These are phyloP conservation scores for Ptychochromis oligacanthus DNA, from an alignment of 2,113 vertebrate genomes.

Conservation along the genomic window DNA sequence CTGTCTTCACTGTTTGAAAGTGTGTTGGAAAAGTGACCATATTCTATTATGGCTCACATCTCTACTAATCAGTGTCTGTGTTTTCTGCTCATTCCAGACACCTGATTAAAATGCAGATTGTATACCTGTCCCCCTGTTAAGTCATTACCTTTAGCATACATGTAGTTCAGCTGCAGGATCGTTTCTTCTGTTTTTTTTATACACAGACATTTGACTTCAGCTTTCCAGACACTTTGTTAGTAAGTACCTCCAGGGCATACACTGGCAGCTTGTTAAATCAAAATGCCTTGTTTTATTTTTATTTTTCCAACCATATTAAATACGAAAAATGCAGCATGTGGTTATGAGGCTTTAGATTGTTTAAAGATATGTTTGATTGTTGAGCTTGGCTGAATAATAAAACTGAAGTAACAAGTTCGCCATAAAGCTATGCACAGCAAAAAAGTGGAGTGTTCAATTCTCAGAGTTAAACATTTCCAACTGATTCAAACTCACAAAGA, in stretches of 20 bases:
- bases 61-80: background rate
- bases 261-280: background rate
- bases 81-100: background rate
- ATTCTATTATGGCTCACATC: background rate
- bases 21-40: background rate
- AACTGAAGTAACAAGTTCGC: background rate
- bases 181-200: background rate
- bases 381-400: conserved; percentile 9
- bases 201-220: background rate
- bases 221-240: background rate
- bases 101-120: conserved; percentile 25
- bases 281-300: background rate
- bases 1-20: background rate
- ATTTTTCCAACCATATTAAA: background rate
- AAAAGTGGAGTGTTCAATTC: background rate
- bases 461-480: background rate
- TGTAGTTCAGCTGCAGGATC: background rate
- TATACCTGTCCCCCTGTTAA: background rate
- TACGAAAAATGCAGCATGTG: background rate
- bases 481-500: background rate
- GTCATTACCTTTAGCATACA: background rate
- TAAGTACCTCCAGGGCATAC: conserved; percentile 1
- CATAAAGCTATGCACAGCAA: background rate
- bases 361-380: conserved; percentile 11
- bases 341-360: conserved; percentile 1